Evolutionary conservation across 1,140 invertebrate genomes (phyloP), one percentile per base, ranked within the genome.

Genomic region (Magallana angulata): DNA sequence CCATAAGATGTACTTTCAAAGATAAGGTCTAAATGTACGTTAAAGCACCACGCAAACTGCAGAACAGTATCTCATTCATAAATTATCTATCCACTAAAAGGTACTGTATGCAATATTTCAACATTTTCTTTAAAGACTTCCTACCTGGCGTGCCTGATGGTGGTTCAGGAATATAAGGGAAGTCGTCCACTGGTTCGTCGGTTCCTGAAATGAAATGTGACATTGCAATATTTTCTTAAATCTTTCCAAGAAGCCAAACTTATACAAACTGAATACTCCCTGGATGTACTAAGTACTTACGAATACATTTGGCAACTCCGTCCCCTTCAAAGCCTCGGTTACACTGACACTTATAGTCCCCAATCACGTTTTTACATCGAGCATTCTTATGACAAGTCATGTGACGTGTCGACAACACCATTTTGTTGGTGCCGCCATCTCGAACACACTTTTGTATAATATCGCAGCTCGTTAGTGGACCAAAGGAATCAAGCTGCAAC

Each of bases 281-380:
- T 48, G 36, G 36, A 48, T 48, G 36, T 48, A 48, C 36, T 48
- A 48, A 48, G 18, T 85, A 84, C 85, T 64, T 68, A 87, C 88
- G 62, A 59, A 3, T 64, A 57, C 88, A 89, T 56, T 84, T n/a
- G 3, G 85, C 80, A 5, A 86, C 59, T 6, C 90, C 90, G 59
- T 90, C 90, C 16, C 90, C 90, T 36, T 85, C 58, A 64, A 56
- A 90, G 0, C 88, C 88, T 48, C 81, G 48, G 14, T 76, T 71
- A 84, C 90, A 90, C 11, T 60, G 16, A 64, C 90, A 90, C 30
- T 76, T 71, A 12, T 59, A 81, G 12, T 68, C 57, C 56, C 87
- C 89, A 12, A 89, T 48, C 16, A 85, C 16, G 7, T 89, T n/a
- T 57, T 83, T 80, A 87, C 89, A 90, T 60, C 64, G 57, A 7